These are phyloP conservation scores for Paedocypris micromegethes DNA, from an alignment of 2,797 vertebrate species.

Conservation along the genomic window DNA sequence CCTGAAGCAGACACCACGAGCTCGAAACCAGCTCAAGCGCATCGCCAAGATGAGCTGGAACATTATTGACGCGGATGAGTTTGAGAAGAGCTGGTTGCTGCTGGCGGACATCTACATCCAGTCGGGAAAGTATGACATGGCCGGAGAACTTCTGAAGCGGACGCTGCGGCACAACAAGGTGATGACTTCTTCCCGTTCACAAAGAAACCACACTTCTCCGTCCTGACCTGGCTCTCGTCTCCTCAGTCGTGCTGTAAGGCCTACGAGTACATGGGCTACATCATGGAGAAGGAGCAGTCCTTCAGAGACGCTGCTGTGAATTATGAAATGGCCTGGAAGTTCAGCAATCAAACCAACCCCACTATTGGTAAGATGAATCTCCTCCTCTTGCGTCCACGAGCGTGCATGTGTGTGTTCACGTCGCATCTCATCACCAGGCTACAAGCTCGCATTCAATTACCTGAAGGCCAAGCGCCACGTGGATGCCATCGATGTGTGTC, in stretches of 20 bases:
- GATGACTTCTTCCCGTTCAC: neutral
- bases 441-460: constrained; percentile 97
- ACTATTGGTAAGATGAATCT: constrained; percentile 73
- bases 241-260: constrained; percentile 93
- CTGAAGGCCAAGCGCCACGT: constrained; percentile 92
- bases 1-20: constrained; percentile 89
- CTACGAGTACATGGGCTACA: constrained; percentile 95
- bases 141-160: constrained; percentile 83
- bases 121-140: constrained; percentile 93
- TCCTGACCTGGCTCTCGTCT: no score
- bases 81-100: constrained; percentile 96
- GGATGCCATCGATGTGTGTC: constrained; percentile 91
- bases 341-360: constrained; percentile 85
- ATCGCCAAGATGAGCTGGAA: constrained; percentile 97
- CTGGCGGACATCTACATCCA: constrained; percentile 97
- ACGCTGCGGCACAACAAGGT: constrained; percentile 93
- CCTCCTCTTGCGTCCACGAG: constrained; percentile 41
- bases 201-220: no score
- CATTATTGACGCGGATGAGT: constrained; percentile 89
- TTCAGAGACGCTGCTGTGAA: constrained; percentile 89
- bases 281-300: constrained; percentile 96
- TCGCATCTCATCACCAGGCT: constrained; percentile 72
- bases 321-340: constrained; percentile 97
- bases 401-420: constrained; percentile 11
- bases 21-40: constrained; percentile 91